phyloP scores from a whole-genome alignment of 2,797 vertebrate species.

The Malurus splendens region DNA sequence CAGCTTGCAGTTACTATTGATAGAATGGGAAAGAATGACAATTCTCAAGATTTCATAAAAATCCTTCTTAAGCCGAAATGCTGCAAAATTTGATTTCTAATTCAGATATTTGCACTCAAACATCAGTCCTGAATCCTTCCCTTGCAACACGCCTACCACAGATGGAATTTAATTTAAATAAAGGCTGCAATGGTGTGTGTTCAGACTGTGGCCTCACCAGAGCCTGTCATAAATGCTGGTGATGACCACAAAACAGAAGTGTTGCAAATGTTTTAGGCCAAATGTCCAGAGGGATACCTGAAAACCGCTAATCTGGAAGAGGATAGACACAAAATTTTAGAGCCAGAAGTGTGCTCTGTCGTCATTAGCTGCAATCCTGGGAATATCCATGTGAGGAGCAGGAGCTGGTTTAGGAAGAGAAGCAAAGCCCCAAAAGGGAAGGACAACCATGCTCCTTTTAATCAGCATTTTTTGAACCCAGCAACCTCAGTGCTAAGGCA shows the following conservation, averaged over 20 bases:
- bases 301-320: not conserved
- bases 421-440: not conserved
- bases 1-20: conserved; percentile 48
- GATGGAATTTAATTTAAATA: not conserved
- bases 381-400: fast-evolving
- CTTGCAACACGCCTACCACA: not conserved
- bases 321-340: not conserved
- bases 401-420: not conserved
- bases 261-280: not conserved
- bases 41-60: not conserved
- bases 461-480: not conserved
- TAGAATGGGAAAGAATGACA: conserved; percentile 19
- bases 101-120: not conserved
- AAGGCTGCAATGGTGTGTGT: not conserved
- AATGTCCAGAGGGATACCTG: not conserved
- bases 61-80: not conserved
- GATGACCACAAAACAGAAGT: not conserved
- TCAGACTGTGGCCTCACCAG: not conserved
- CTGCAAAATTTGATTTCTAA: not conserved
- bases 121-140: not conserved
- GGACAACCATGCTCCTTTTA: fast-evolving
- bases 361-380: not conserved
- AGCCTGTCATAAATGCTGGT: not conserved
- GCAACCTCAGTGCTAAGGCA: not conserved
- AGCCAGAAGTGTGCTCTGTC: not conserved